A percentile compares a stretch with the other conserved stretches of the same genome.
Conservation (phyloP, 1,140 invertebrate genomes). For the Chironomus striatipennis region DNA sequence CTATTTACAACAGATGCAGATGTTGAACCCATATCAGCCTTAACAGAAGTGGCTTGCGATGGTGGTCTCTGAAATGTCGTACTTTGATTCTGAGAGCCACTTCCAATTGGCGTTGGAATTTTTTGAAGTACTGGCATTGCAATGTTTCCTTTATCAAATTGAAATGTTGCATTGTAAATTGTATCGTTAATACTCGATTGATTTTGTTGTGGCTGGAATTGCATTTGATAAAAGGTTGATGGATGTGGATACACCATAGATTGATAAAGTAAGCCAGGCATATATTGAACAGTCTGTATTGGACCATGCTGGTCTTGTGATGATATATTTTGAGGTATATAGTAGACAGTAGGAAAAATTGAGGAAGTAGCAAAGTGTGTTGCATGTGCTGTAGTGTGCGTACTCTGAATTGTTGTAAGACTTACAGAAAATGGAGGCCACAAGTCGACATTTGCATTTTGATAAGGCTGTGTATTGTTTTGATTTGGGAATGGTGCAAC, state of each 20-base stretch:
- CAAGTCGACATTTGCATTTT: constrained; percentile 40
- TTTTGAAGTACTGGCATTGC: not conserved
- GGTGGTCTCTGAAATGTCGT: constrained; percentile 39
- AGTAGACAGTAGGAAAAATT: constrained; percentile 45
- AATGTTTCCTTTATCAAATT: not conserved
- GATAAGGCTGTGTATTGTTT: constrained; percentile 25
- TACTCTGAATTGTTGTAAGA: constrained; percentile 40
- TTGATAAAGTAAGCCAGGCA: constrained; percentile 33
- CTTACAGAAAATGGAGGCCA: constrained; percentile 53
- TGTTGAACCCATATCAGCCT: constrained; percentile 52
- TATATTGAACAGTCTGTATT: constrained; percentile 43
- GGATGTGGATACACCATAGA: constrained; percentile 44
- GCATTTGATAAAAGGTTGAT: constrained; percentile 34
- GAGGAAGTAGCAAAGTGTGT: constrained; percentile 33
- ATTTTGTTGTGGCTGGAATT: not conserved
- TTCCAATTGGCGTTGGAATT: not conserved
- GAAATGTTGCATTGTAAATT: constrained; percentile 16
- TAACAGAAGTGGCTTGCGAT: constrained; percentile 51
- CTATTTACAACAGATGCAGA: constrained; percentile 40
- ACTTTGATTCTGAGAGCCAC: not conserved
- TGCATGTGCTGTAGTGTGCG: constrained; percentile 33
- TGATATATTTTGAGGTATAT: constrained; percentile 42
- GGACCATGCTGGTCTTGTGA: constrained; percentile 29
- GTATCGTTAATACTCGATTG: not conserved
- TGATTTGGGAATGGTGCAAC: constrained; percentile 25